These are phyloP conservation scores for Anas bahamensis DNA, from an alignment of 2,797 vertebrate species.

Conservation along the genomic window DNA sequence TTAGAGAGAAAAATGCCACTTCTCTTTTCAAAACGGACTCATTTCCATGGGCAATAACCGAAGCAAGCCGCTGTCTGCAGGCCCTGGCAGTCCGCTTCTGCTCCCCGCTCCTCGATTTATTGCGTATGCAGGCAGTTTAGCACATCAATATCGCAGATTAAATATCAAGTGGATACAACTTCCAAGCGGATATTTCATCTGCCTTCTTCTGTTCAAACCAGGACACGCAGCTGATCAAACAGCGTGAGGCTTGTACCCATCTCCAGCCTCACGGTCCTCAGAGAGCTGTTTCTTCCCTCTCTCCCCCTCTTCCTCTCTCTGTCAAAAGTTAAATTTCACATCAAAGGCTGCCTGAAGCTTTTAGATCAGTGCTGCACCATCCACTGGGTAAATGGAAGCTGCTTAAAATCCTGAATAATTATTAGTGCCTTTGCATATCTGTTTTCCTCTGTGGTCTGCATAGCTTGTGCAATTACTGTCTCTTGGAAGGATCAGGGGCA, in stretches of 20 bases:
- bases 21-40: constrained; percentile 19
- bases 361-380: not conserved
- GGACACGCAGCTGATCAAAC: not conserved
- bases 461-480: not conserved
- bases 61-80: not conserved
- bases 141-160: constrained; percentile 1
- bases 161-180: not conserved
- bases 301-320: not conserved
- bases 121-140: not conserved
- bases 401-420: constrained; percentile 5
- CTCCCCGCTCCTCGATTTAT: constrained; percentile 32
- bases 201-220: not conserved
- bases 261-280: not conserved
- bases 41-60: not conserved
- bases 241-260: not conserved
- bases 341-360: not conserved
- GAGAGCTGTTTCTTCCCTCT: not conserved
- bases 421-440: not conserved
- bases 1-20: not conserved
- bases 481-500: not conserved
- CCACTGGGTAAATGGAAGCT: not conserved
- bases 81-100: not conserved
- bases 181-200: not conserved
- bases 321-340: not conserved
- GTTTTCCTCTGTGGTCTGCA: not conserved